Percentiles rank a stretch among this genome's conserved stretches.
Conservation (phyloP, 2,113 vertebrate genomes). For the Strigops habroptila region DNA sequence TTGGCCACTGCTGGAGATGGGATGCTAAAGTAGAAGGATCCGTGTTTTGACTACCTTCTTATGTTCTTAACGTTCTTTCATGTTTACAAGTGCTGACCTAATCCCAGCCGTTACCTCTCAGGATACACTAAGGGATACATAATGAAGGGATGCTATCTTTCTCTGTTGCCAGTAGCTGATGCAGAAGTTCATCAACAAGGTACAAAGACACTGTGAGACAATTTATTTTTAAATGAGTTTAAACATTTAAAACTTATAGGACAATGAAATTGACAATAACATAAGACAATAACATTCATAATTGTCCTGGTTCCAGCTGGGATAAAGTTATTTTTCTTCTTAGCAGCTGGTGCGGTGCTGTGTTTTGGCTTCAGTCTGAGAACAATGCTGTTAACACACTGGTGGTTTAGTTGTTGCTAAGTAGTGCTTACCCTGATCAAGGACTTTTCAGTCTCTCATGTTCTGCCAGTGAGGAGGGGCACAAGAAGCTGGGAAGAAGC, state of each 20-base stretch:
- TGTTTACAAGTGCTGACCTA: neutral
- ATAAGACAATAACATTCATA: neutral
- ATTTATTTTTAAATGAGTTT: neutral
- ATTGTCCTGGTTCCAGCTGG: neutral
- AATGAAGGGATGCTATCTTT: neutral
- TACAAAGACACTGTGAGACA: neutral
- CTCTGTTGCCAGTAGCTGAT: neutral
- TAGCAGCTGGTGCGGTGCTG: neutral
- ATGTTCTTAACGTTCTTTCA: neutral
- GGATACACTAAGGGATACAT: neutral
- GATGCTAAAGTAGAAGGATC: neutral
- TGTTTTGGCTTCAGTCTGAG: neutral
- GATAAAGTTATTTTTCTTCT: neutral
- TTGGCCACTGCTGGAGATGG: neutral
- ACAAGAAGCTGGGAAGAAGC: neutral
- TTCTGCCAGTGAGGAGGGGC: neutral
- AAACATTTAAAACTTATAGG: neutral
- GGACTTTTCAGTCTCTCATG: neutral
- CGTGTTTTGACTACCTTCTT: neutral
- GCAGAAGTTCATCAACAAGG: neutral
- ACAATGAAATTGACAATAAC: neutral
- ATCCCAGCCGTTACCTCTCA: neutral
- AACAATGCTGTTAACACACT: neutral
- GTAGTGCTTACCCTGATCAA: neutral
- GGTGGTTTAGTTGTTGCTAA: neutral